Base-by-base conservation (phyloP, 2,888 invertebrate species). In the Limnephilus lunatus region DNA sequence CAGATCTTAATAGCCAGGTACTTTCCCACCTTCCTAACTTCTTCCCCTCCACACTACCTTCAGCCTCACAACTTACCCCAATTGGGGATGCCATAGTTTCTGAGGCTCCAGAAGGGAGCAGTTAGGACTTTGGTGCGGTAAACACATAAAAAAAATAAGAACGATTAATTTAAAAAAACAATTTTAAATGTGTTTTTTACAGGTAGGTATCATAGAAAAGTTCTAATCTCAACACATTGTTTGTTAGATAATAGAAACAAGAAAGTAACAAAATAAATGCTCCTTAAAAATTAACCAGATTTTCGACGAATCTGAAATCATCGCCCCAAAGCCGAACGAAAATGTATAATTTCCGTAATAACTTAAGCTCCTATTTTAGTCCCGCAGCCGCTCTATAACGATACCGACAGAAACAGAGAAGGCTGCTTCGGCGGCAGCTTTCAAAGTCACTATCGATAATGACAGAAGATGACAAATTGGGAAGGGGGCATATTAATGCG, bases 401-500 rank as follows among this genome's bases (percentile, higher is more conserved):
- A 81, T 89, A 89, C 81, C n/a, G 32, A 68, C 7, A 68, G 5
- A n/a, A 9, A 12, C 44, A 44, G 44, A 68, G 25, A 25, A 25
- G 68, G 25, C 68, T 68, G 68, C n/a, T 68, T 68, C 32, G 88
- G 32, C 81, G n/a, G 81, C 31, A 89, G 80, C 88, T 89, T 80
- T 80, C 80, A 32, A 35, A 88, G 81, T 81, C 81, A 89, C 88
- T 89, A 39, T 81, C 81, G 80, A 89, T 89, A 89, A 89, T n/a
- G 88, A n/a, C 81, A 80, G 88, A 89, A 31, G 81, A 89, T 89
- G 88, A 81, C 81, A 89, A 89, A 89, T 89, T 89, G 88, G 80
- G 81, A 89, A 89, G 88, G 88, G 88, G 39, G 88, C 88, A 89
- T 89, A 81, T 89, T 89, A 89, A 89, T 89, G 88, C 80, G 32